Evolutionary conservation across 2,888 invertebrate genomes (phyloP).

Genomic region (Cantharis rustica): DNA sequence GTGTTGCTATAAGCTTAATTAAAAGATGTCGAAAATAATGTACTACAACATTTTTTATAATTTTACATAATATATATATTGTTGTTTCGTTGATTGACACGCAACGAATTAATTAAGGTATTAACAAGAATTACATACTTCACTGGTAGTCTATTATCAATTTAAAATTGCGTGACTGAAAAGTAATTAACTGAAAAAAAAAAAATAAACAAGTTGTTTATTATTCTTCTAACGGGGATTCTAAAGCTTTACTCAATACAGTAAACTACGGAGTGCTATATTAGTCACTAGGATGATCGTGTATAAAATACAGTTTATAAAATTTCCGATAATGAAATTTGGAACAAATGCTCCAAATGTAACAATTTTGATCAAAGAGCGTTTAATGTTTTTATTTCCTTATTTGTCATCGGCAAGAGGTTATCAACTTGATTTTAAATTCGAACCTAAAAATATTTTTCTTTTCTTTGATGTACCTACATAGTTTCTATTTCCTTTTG

Average conservation of each 20-base stretch:
- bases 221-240: background rate
- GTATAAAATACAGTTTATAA: background rate
- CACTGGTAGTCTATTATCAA: background rate
- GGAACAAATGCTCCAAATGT: background rate
- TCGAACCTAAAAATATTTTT: background rate
- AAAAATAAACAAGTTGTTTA: background rate
- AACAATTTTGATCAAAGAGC: background rate
- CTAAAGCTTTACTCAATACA: background rate
- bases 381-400: background rate
- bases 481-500: background rate
- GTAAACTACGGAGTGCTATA: background rate
- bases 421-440: background rate
- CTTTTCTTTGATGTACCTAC: background rate
- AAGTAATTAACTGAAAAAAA: background rate
- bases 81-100: background rate
- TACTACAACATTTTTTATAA: background rate
- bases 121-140: background rate
- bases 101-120: background rate
- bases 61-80: background rate
- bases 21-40: background rate
- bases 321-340: background rate
- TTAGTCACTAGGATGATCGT: background rate
- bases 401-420: background rate
- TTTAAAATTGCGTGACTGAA: background rate
- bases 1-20: background rate